Percentiles rank a stretch among this genome's conserved stretches.
Evolutionary conservation across 1,140 invertebrate species (phyloP).

Genomic region (Trichomalopsis sarcophagae): DNA sequence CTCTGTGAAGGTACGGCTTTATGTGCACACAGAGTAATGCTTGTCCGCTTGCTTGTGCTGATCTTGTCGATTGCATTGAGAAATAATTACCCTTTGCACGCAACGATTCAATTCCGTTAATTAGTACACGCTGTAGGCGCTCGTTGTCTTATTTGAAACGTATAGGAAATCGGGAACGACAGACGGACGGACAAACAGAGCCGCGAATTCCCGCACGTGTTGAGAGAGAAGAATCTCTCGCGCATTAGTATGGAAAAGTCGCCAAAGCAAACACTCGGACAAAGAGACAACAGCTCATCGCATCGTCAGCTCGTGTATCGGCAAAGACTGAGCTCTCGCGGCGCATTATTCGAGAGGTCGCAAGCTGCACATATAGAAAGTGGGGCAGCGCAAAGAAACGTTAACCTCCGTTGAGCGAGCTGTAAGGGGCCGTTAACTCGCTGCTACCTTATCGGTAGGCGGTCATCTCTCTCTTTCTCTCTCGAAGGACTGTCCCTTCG

Average conservation of each 20-base stretch:
- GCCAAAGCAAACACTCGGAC: no score
- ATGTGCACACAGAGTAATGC: not conserved
- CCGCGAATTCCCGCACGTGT: no score
- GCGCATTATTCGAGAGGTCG: not conserved
- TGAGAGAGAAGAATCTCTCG: no score
- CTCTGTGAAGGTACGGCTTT: no score
- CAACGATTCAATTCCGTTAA: not conserved
- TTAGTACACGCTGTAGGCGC: not conserved
- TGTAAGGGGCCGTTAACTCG: constrained; percentile 4
- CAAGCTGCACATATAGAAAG: constrained; percentile 9
- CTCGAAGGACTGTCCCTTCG: not conserved
- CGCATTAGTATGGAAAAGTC: no score
- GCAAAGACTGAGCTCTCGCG: not conserved
- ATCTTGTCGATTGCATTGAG: not conserved
- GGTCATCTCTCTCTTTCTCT: not conserved
- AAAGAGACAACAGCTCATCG: no score
- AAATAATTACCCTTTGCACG: not conserved
- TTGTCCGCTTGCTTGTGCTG: not conserved
- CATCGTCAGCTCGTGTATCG: not conserved
- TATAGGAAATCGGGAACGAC: no score
- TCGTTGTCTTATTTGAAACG: no score
- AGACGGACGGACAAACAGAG: no score
- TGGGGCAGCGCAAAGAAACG: constrained; percentile 26
- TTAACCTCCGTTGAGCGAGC: not conserved
- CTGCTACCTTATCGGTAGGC: not conserved